These are phyloP conservation scores for Frankliniella intonsa DNA, from an alignment of 2,888 invertebrate genomes.

Conservation along the genomic window DNA sequence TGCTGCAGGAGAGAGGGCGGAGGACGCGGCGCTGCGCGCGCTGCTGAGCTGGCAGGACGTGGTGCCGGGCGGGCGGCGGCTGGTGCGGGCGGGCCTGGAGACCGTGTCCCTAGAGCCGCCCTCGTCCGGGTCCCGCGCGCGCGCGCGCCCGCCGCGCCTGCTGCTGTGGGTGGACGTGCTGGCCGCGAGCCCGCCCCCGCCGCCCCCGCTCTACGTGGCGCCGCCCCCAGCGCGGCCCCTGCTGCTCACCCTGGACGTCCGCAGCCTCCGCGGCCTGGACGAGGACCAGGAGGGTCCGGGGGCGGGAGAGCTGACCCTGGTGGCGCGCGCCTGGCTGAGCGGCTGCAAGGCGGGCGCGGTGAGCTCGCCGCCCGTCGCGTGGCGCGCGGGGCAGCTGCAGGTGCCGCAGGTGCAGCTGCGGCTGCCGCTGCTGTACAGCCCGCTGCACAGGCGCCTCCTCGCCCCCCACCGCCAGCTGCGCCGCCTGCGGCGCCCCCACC, in stretches of 20 bases:
- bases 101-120: not conserved
- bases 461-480: not conserved
- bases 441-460: not conserved
- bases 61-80: not conserved
- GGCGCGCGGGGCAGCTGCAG: not conserved
- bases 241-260: not conserved
- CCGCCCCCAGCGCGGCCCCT: not conserved
- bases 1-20: not conserved
- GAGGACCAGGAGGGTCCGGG: not conserved
- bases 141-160: too few species aligned
- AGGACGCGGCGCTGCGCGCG: not conserved
- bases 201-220: not conserved
- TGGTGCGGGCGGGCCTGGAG: not conserved
- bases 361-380: not conserved
- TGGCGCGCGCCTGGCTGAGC: not conserved
- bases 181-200: not conserved
- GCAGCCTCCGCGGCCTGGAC: not conserved
- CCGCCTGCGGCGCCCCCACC: not conserved
- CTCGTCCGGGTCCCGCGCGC: not conserved
- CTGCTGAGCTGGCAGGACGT: not conserved
- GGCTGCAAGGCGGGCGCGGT: constrained; percentile 5
- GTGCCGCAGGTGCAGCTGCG: not conserved
- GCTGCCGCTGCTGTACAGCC: constrained; percentile 18
- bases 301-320: not conserved
- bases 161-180: constrained; percentile 1